phyloP scores from a whole-genome alignment of 2,888 invertebrate species.

The Nephrotoma flavescens region DNA sequence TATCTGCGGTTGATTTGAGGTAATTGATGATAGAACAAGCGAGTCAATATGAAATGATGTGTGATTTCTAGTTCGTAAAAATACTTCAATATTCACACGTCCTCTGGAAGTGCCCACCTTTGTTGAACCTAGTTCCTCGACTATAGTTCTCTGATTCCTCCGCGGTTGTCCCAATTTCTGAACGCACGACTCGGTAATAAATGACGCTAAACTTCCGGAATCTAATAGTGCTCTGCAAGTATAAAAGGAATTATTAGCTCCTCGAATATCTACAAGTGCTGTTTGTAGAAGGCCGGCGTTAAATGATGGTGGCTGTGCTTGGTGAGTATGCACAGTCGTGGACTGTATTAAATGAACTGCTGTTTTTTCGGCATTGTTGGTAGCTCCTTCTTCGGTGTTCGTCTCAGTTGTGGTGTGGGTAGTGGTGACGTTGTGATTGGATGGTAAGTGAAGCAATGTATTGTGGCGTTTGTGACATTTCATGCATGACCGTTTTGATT shows the following conservation, averaged over 20 bases:
- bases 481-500: background rate
- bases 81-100: background rate
- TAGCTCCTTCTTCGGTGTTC: background rate
- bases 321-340: background rate
- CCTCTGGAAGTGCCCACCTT: background rate
- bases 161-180: background rate
- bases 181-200: background rate
- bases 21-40: no score
- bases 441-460: background rate
- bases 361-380: background rate
- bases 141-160: background rate
- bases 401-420: background rate
- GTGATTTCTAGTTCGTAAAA: background rate
- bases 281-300: background rate
- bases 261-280: background rate
- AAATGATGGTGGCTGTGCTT: background rate
- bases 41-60: background rate
- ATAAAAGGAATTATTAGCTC: background rate
- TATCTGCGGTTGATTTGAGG: background rate
- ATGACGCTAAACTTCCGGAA: no score
- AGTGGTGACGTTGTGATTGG: no score
- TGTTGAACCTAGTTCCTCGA: background rate
- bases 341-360: background rate
- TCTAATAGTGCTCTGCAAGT: background rate
- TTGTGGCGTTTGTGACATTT: background rate